Evolutionary conservation across 2,797 vertebrate genomes (phyloP).

Genomic region (Triplophysa bombifrons): DNA sequence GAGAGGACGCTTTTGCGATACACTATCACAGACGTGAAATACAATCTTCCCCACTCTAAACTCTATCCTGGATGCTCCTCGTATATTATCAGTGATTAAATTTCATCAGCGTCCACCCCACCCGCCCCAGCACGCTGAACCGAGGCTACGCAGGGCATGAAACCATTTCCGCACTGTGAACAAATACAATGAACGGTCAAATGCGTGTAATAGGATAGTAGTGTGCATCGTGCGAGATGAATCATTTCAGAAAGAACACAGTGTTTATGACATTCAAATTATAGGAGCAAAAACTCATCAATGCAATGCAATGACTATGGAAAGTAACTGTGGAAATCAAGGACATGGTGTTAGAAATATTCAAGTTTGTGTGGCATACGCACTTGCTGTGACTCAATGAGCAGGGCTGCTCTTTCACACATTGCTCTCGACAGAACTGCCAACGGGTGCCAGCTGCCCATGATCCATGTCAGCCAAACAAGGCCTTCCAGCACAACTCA

Average conservation of each 20-base stretch:
- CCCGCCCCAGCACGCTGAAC: constrained; percentile 62
- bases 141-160: constrained; percentile 5
- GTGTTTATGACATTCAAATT: neutral
- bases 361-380: constrained; percentile 19
- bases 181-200: constrained; percentile 24
- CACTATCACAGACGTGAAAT: constrained; percentile 62
- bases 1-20: constrained; percentile 65
- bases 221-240: constrained; percentile 9
- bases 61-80: constrained; percentile 65
- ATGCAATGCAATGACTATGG: neutral
- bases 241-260: neutral
- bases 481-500: neutral
- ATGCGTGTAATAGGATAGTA: constrained; percentile 33
- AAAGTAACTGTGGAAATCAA: constrained; percentile 1
- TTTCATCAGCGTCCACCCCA: constrained; percentile 66
- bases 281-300: constrained; percentile 1
- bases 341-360: neutral
- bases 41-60: constrained; percentile 65
- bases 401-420: constrained; percentile 21
- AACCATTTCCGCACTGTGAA: constrained; percentile 11
- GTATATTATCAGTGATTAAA: constrained; percentile 74
- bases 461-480: constrained; percentile 21
- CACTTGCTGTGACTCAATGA: constrained; percentile 25
- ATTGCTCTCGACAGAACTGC: constrained; percentile 27
- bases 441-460: constrained; percentile 31